Conservation (phyloP, 2,797 vertebrate species). For the Buphagus erythrorhynchus region DNA sequence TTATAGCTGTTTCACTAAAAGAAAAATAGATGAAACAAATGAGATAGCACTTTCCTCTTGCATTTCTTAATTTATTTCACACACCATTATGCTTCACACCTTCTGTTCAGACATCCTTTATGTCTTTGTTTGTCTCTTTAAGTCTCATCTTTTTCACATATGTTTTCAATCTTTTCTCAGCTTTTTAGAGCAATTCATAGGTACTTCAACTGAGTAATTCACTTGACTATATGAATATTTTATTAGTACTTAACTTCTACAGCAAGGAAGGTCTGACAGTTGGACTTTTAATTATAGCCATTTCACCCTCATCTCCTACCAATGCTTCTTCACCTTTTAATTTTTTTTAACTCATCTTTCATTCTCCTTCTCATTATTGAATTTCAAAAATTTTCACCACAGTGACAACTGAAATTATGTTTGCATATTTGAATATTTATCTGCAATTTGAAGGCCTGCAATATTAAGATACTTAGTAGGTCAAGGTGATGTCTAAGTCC, state of each 20-base stretch:
- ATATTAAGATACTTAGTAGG: neutral
- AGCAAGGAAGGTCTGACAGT: neutral
- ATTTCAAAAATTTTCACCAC: neutral
- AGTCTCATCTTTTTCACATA: neutral
- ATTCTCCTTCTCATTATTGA: neutral
- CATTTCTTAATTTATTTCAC: conserved; percentile 24
- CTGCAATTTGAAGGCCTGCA: neutral
- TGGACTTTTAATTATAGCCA: neutral
- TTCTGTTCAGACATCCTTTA: conserved; percentile 10
- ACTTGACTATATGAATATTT: neutral
- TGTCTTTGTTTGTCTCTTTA: neutral
- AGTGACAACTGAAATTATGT: neutral
- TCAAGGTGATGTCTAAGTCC: neutral
- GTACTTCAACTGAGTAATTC: neutral
- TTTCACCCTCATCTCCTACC: neutral
- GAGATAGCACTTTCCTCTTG: neutral
- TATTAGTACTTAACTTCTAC: neutral
- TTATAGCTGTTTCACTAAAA: neutral
- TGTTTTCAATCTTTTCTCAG: neutral
- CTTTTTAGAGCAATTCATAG: neutral
- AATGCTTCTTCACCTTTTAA: neutral
- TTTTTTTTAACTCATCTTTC: neutral
- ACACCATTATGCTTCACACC: neutral
- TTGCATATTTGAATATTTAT: neutral
- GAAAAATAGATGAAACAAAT: neutral